Conservation (phyloP, 2,888 invertebrate genomes). For the Melieria picta region DNA sequence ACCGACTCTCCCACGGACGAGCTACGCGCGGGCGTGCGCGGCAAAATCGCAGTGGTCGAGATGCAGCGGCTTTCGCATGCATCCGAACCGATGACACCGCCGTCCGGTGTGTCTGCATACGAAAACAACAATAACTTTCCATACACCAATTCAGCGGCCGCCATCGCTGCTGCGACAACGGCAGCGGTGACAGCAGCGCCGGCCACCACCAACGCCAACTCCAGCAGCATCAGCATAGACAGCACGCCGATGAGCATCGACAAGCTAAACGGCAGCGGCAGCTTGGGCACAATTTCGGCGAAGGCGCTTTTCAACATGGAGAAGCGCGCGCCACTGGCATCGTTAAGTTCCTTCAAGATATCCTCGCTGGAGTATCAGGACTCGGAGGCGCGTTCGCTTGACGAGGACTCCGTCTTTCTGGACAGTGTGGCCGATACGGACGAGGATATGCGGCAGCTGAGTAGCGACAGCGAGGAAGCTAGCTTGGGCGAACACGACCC, state of each 20-base stretch:
- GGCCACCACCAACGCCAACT: conserved; percentile 54
- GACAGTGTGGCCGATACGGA: conserved; percentile 80
- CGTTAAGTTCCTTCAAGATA: conserved; percentile 81
- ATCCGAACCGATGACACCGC: conserved; percentile 38
- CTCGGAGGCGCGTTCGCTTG: conserved; percentile 77
- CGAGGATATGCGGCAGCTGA: conserved; percentile 85
- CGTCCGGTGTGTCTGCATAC: conserved; percentile 42
- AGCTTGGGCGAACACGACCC: conserved; percentile 49
- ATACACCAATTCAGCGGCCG: conserved; percentile 47
- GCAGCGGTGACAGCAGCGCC: conserved; percentile 52
- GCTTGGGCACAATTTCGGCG: conserved; percentile 55
- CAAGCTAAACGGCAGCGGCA: conserved; percentile 56
- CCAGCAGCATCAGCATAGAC: conserved; percentile 60
- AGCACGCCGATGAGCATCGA: conserved; percentile 58
- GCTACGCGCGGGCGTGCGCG: conserved; percentile 57
- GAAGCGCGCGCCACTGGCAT: conserved; percentile 78
- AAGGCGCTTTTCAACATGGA: conserved; percentile 64
- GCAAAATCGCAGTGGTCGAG: conserved; percentile 60
- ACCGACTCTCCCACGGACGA: conserved; percentile 59
- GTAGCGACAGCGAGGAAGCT: conserved; percentile 81
- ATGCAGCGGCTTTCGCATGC: conserved; percentile 48
- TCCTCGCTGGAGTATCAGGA: conserved; percentile 76
- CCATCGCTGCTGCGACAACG: conserved; percentile 51
- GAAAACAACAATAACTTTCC: conserved; percentile 59
- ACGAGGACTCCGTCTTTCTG: conserved; percentile 85